phyloP scores from a whole-genome alignment of 2,797 vertebrate genomes.

The Leuciscus waleckii region DNA sequence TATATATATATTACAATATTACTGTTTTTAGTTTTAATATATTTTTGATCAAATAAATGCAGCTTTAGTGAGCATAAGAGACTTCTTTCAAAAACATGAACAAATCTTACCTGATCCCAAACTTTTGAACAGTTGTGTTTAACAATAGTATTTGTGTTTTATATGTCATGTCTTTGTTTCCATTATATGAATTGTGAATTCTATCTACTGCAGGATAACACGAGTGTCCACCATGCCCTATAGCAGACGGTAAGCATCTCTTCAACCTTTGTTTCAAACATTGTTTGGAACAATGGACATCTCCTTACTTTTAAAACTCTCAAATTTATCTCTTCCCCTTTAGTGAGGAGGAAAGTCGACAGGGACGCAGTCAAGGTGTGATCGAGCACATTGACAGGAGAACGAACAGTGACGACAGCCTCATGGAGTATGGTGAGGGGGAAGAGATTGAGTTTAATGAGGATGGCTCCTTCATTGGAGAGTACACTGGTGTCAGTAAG shows the following conservation, averaged over 20 bases:
- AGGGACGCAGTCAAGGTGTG: slow-evolving; percentile 89
- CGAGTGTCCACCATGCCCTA: slow-evolving; percentile 79
- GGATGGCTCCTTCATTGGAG: slow-evolving; percentile 97
- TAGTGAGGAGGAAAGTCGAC: slow-evolving; percentile 94
- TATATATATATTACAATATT: not conserved
- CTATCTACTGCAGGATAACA: slow-evolving; percentile 72
- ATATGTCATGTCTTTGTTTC: not conserved
- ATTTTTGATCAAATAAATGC: slow-evolving; percentile 4
- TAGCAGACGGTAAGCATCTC: slow-evolving; percentile 74
- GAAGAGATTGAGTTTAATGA: slow-evolving; percentile 95
- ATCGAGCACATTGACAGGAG: slow-evolving; percentile 90
- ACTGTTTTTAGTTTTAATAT: slow-evolving; percentile 4
- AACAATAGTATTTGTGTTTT: not conserved
- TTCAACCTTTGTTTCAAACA: not conserved
- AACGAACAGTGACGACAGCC: slow-evolving; percentile 93
- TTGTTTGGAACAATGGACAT: not conserved
- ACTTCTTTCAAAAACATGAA: not conserved
- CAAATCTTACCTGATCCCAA: not conserved
- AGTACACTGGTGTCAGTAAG: slow-evolving; percentile 90
- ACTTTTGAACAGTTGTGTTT: not conserved
- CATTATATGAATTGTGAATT: not conserved
- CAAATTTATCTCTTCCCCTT: not conserved
- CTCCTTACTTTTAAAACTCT: not conserved
- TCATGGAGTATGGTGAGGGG: slow-evolving; percentile 96
- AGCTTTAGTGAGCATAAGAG: not conserved